Percentiles rank a stretch among this genome's conserved stretches.
Evolutionary conservation across 2,888 invertebrate genomes (phyloP).

Genomic region (Amphipoea oculea): DNA sequence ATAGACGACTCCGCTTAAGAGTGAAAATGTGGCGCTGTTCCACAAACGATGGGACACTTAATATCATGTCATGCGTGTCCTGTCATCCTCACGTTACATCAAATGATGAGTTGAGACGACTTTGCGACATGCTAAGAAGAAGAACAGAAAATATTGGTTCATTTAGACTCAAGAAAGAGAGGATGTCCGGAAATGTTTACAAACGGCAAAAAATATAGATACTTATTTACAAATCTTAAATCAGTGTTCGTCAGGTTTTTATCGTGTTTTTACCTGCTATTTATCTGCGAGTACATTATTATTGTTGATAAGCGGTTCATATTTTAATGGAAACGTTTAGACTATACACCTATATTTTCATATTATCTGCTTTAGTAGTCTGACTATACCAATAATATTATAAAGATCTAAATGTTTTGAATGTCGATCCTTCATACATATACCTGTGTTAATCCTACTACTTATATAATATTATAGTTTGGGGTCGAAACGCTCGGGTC

Average conservation of each 20-base stretch:
- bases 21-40: no score
- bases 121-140: no score
- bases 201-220: not conserved
- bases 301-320: constrained; percentile 10
- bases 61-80: no score
- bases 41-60: no score
- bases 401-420: not conserved
- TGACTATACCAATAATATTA: not conserved
- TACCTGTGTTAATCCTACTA: no score
- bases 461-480: no score
- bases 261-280: not conserved
- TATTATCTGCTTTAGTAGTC: constrained; percentile 3
- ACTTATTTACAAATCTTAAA: constrained; percentile 3
- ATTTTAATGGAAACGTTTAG: constrained; percentile 11
- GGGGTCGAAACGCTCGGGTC: no score
- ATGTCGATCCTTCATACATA: not conserved
- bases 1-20: no score
- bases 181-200: not conserved
- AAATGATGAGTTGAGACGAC: no score
- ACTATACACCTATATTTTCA: constrained; percentile 2
- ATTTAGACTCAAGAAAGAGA: not conserved
- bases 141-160: not conserved
- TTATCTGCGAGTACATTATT: not conserved
- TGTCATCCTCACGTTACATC: no score
- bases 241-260: not conserved